These are phyloP conservation scores for Sesia apiformis DNA, from an alignment of 2,888 invertebrate species.

Conservation along the genomic window DNA sequence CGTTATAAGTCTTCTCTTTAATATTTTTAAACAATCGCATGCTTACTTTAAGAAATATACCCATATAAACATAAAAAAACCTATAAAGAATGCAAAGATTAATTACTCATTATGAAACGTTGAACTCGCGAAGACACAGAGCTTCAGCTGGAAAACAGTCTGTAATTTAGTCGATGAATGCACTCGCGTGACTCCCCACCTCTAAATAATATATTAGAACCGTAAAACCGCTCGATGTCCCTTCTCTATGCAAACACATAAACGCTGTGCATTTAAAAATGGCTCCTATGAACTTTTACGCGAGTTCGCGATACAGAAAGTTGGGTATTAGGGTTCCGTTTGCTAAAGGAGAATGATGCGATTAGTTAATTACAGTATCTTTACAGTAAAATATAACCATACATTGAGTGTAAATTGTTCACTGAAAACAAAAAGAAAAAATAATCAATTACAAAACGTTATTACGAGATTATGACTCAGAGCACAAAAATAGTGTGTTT, in stretches of 20 bases:
- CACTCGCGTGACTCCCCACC: slow-evolving; percentile 27
- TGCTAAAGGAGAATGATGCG: not conserved
- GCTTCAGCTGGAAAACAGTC: not conserved
- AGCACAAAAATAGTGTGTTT: too few species aligned
- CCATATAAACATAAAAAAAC: too few species aligned
- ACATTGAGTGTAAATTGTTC: not conserved
- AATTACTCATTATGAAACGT: too few species aligned
- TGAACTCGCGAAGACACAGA: too few species aligned
- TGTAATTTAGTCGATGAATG: slow-evolving; percentile 18
- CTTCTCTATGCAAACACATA: slow-evolving; percentile 35
- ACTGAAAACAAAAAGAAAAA: not conserved
- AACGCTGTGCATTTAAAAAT: slow-evolving; percentile 27
- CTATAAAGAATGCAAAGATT: too few species aligned
- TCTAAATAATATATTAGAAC: slow-evolving; percentile 53
- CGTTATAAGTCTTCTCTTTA: too few species aligned
- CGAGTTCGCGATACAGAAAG: slow-evolving; percentile 6
- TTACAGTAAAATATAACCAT: not conserved
- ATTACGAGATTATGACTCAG: too few species aligned
- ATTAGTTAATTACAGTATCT: not conserved
- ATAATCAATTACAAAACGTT: not conserved
- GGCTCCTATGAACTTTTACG: slow-evolving; percentile 11
- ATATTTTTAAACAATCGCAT: too few species aligned
- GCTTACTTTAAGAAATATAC: too few species aligned
- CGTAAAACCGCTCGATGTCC: slow-evolving; percentile 10
- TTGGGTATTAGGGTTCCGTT: not conserved